These are phyloP conservation scores for Argynnis bischoffii DNA, from an alignment of 2,888 invertebrate genomes.

Conservation along the genomic window DNA sequence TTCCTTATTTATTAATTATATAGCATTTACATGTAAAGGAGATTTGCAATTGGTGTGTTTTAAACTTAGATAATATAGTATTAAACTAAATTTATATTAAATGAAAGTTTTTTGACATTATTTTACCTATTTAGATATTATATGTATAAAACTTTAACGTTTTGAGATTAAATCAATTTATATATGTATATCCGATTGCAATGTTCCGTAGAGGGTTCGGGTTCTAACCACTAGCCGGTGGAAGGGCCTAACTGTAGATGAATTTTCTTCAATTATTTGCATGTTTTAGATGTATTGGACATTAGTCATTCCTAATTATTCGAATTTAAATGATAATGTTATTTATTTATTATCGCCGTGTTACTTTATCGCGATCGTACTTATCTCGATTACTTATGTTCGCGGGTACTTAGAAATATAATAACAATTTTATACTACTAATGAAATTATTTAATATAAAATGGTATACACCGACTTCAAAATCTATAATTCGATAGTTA, in stretches of 20 bases:
- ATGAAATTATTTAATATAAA: background rate
- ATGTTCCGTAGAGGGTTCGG: conserved; percentile 49
- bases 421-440: conserved; percentile 3
- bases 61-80: background rate
- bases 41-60: conserved; percentile 45
- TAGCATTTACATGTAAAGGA: conserved; percentile 61
- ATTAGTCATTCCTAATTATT: conserved; percentile 72
- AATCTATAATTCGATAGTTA: too few relatives aligned
- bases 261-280: conserved; percentile 36
- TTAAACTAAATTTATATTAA: conserved; percentile 15
- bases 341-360: conserved; percentile 48
- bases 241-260: conserved; percentile 45
- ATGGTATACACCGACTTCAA: too few relatives aligned
- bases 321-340: conserved; percentile 64
- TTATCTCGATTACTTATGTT: conserved; percentile 41
- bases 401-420: conserved; percentile 25
- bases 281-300: conserved; percentile 52
- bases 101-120: conserved; percentile 11
- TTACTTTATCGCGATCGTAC: conserved; percentile 46
- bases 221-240: conserved; percentile 63
- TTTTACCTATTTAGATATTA: conserved; percentile 4
- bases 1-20: conserved; percentile 48
- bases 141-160: background rate
- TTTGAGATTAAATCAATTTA: conserved; percentile 27
- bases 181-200: conserved; percentile 41